These are phyloP conservation scores for Enoplosus armatus DNA, from an alignment of 2,797 vertebrate genomes.

Conservation along the genomic window DNA sequence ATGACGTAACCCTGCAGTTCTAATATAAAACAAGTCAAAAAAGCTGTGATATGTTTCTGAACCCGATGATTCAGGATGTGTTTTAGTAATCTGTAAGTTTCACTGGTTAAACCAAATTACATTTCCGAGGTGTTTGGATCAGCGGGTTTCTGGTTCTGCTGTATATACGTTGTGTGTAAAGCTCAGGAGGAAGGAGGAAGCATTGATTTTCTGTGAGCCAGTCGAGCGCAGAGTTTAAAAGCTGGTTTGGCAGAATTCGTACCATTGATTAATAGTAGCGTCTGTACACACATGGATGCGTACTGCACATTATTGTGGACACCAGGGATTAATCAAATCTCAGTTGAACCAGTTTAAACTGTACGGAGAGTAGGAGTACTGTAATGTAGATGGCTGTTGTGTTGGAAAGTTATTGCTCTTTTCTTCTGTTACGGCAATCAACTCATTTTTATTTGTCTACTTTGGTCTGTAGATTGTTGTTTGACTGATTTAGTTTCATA, in stretches of 20 bases:
- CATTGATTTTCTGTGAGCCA: conserved; percentile 53
- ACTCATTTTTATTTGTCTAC: neutral
- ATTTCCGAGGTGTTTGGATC: neutral
- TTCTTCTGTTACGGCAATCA: no score
- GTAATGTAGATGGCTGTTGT: neutral
- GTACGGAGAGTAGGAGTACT: no score
- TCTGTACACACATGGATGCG: conserved; percentile 29
- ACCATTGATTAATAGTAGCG: conserved; percentile 37
- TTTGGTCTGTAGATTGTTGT: neutral
- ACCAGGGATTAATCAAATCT: conserved; percentile 26
- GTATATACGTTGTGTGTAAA: conserved; percentile 7
- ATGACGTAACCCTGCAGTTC: neutral
- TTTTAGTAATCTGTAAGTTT: conserved; percentile 8
- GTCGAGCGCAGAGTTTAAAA: conserved; percentile 53
- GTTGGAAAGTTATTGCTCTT: neutral
- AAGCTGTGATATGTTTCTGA: neutral
- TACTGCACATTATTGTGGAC: conserved; percentile 26
- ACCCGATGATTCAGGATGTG: neutral
- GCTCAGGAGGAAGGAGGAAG: conserved; percentile 15
- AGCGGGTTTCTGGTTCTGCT: conserved; percentile 13
- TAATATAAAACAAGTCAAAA: neutral
- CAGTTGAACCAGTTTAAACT: neutral
- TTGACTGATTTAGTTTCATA: no score
- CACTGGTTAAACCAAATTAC: neutral
- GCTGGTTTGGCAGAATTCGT: conserved; percentile 47